Base-by-base conservation (phyloP, 2,113 vertebrate genomes). In the Platichthys flesus region DNA sequence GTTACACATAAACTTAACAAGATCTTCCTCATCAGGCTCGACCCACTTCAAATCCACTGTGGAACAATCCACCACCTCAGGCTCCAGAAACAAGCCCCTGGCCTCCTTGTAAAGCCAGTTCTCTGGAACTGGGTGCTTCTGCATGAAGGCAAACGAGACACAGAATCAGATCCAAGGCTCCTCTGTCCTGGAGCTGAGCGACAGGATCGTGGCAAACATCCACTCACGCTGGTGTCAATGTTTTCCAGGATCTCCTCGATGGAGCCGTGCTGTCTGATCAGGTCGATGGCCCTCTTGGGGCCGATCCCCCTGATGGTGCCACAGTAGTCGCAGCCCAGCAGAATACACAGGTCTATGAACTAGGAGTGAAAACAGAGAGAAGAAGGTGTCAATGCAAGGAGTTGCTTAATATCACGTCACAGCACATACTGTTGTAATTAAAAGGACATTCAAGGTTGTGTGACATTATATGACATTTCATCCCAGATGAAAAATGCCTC, bases 261-360 rank as follows among this genome's bases (percentile, higher is more conserved):
- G 90, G 80, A 93, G 76, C 96, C 96, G 56, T 99, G 96, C 84
- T 98, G 97, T 78, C 71, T 94, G 90, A 99, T 98, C 74, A 99
- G 95, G 86, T 99, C 98, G 0, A 99, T 93, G 0, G 98, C 97
- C 13, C 97, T 94, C 91, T 99, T 99, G 45, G 98, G 98, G 58
- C 98, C 98, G 0, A 99, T 96, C 59, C 98, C 98, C 7, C 97
- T 97, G 81, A 99, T 99, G 77, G 96, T 98, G 77, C 95, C 96
- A 0, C 98, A 99, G 94, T 99, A 99, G 89, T 99, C 98, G 0
- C 97, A 98, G 69, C 98, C 98, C 84, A 99, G 93, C 40, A 99
- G 93, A 85, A 99, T 99, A 71, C 98, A 99, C 21, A 99, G 93
- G 78, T 99, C 97, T 81, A 99, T 96, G 24, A 99, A 99, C 95